Conservation (phyloP, 2,797 vertebrate species). For the Semaprochilodus insignis region DNA sequence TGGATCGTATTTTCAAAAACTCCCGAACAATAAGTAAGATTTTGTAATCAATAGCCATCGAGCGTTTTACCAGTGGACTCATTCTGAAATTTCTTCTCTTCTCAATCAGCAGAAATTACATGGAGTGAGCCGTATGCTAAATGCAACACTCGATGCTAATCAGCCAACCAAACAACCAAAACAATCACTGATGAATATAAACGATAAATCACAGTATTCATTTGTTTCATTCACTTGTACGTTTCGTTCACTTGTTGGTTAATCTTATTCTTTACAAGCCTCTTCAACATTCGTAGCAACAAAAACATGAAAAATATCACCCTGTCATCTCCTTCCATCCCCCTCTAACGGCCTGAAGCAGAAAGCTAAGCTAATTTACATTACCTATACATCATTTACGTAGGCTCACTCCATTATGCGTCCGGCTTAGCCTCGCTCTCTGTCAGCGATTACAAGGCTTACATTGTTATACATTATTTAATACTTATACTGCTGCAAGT, state of each 20-base stretch:
- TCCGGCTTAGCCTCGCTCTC: conserved; percentile 61
- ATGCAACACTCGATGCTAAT: conserved; percentile 3
- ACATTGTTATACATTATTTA: conserved; percentile 62
- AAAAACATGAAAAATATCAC: background rate
- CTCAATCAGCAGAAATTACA: conserved; percentile 33
- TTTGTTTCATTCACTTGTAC: conserved; percentile 20
- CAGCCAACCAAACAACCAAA: background rate
- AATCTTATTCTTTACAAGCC: background rate
- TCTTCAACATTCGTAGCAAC: background rate
- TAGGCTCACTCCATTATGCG: conserved; percentile 68
- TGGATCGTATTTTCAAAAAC: background rate
- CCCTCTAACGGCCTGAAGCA: conserved; percentile 39
- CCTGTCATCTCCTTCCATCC: background rate
- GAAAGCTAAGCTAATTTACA: conserved; percentile 71
- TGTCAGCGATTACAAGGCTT: conserved; percentile 53
- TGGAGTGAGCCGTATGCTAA: background rate
- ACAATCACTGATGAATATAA: conserved; percentile 15
- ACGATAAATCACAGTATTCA: background rate
- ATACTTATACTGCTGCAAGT: conserved; percentile 59
- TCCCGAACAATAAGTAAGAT: background rate
- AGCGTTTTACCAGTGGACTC: background rate
- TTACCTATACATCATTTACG: conserved; percentile 71
- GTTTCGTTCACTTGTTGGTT: conserved; percentile 18
- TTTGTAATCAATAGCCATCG: background rate
- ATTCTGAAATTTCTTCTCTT: background rate